Evolutionary conservation across 2,113 vertebrate genomes (phyloP).

Genomic region (Agapornis roseicollis): DNA sequence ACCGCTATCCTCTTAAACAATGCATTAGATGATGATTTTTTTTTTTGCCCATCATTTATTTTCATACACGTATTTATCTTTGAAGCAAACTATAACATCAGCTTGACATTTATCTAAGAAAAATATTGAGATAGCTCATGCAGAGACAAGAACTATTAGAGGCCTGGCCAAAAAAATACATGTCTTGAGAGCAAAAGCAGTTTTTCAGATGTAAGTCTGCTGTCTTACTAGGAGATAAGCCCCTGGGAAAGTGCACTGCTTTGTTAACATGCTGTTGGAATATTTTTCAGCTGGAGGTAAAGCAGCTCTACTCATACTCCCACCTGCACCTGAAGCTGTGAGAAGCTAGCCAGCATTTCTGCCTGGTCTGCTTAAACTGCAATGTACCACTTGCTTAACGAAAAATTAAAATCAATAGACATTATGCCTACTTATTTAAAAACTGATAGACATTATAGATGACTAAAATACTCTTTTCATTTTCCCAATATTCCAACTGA

Average conservation of each 20-base stretch:
- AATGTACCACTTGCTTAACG: background rate
- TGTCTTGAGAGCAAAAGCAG: background rate
- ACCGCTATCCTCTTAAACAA: background rate
- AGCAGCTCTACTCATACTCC: background rate
- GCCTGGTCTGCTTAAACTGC: background rate
- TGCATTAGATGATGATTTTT: background rate
- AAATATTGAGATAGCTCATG: background rate
- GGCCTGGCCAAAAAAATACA: background rate
- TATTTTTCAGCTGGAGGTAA: background rate
- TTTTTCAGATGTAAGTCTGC: background rate
- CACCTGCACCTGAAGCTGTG: background rate
- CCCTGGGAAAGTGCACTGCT: background rate
- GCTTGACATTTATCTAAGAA: background rate
- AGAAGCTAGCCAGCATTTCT: background rate
- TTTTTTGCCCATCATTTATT: background rate
- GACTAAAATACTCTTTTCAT: constrained; percentile 41
- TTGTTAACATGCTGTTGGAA: background rate
- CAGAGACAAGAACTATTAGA: background rate
- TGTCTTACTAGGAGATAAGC: background rate
- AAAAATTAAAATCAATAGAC: constrained; percentile 8
- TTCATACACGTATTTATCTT: background rate
- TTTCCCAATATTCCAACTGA: background rate
- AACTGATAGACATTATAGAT: constrained; percentile 18
- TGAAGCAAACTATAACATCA: background rate
- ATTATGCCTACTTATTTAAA: constrained; percentile 5